A percentile compares a stretch with the other conserved stretches of the same genome.
phyloP scores from a whole-genome alignment of 2,113 vertebrate genomes.

The Suncus etruscus region DNA sequence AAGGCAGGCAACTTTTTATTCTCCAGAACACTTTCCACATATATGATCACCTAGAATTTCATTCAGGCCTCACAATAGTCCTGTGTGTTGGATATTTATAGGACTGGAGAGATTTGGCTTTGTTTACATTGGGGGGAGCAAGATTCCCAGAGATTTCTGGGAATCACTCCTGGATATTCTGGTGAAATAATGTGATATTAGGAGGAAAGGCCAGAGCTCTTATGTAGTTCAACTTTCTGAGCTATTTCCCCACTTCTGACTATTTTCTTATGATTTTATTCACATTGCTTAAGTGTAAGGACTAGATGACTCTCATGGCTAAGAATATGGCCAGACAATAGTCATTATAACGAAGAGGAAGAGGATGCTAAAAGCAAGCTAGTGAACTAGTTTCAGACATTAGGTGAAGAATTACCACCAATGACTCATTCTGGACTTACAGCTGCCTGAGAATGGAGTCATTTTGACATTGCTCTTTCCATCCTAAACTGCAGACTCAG shows the following conservation, averaged over 20 bases:
- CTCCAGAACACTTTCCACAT: conserved; percentile 52
- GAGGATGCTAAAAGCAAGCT: neutral
- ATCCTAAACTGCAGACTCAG: conserved; percentile 32
- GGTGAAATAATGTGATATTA: no score
- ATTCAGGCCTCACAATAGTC: conserved; percentile 35
- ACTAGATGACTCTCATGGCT: neutral
- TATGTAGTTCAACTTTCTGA: no score
- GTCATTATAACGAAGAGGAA: neutral
- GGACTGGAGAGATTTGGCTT: neutral
- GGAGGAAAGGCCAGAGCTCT: no score
- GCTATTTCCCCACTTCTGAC: conserved; percentile 28
- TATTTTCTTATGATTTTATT: neutral
- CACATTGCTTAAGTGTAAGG: neutral
- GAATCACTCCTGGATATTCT: no score
- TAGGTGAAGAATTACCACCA: neutral
- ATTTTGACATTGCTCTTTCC: neutral
- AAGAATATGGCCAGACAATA: neutral
- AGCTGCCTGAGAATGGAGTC: neutral
- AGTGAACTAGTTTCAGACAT: neutral
- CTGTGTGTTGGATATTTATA: neutral
- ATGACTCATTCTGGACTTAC: conserved; percentile 19
- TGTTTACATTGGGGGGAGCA: no score
- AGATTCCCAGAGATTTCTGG: no score
- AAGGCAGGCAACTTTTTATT: conserved; percentile 29
- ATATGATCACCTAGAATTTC: conserved; percentile 33